A percentile compares a stretch with the other conserved stretches of the same genome.
phyloP scores from a whole-genome alignment of 2,797 vertebrate species.

The Nothura maculosa region DNA sequence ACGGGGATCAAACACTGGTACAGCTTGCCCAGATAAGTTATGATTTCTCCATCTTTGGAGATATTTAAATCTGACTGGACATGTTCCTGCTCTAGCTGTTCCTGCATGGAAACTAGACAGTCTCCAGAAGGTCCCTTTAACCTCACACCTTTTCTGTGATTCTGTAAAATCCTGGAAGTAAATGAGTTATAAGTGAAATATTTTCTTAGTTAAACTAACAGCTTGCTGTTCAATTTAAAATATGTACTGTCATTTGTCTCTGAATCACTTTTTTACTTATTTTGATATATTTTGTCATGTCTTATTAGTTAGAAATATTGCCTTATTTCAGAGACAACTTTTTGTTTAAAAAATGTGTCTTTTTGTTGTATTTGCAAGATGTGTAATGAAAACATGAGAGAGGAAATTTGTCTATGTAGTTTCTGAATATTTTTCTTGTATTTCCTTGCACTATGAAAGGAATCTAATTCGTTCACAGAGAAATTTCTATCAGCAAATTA shows the following conservation, averaged over 20 bases:
- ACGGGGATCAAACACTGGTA: background rate
- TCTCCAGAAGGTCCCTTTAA: background rate
- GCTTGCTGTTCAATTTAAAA: conserved; percentile 70
- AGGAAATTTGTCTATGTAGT: background rate
- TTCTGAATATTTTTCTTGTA: conserved; percentile 32
- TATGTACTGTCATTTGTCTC: conserved; percentile 61
- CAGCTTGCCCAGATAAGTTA: background rate
- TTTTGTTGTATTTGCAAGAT: conserved; percentile 55
- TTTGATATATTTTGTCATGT: conserved; percentile 70
- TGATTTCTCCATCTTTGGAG: background rate
- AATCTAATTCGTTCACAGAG: background rate
- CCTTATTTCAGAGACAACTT: conserved; percentile 26
- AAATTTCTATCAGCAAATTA: background rate
- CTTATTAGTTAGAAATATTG: conserved; percentile 65
- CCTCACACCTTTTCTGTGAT: background rate
- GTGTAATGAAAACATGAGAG: conserved; percentile 53
- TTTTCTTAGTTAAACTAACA: conserved; percentile 48
- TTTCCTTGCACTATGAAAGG: conserved; percentile 11
- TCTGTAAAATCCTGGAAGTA: background rate
- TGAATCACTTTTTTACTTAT: conserved; percentile 68
- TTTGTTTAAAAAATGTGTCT: conserved; percentile 28
- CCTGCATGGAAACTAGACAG: background rate
- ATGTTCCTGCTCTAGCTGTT: background rate
- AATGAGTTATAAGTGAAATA: background rate
- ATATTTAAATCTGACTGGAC: background rate